Evolutionary conservation across 1,140 invertebrate genomes (phyloP), one percentile per base, ranked within the genome.

Genomic region (Maniola jurtina): DNA sequence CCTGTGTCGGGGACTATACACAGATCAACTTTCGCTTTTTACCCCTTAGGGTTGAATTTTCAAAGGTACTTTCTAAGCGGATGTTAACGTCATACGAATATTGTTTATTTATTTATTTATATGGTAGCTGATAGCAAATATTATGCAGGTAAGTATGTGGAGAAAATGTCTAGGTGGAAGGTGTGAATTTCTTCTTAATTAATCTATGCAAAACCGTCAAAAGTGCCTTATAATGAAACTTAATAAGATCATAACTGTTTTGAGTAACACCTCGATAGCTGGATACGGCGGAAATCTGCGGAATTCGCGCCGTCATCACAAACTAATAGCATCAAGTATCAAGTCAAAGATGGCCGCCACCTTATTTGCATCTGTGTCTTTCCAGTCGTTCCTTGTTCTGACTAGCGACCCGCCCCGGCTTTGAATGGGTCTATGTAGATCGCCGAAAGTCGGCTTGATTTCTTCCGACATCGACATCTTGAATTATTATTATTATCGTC

Each of bases 161-260:
- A 52, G 7, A 52, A 16, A 16, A 52, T 8, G 6, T 16, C 5
- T 52, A 52, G 42, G 13, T 25, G 45, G 11, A 13, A 13, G 11
- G 45, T 11, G 48, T 52, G 6, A 52, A 0, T 52, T 8, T 16
- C 15, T 15, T 52, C 16, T 25, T 52, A 52, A 52, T 52, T 52
- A 52, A 52, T 52, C 0, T 25, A 52, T 52, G 48, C 48, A 16
- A 35, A 61, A 11, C 5, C 5, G 13, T 61, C 15, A 61, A 61
- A 61, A 8, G n/a, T 61, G 60, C 60, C 50, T 36, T 35, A 61
- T 61, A 61, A 61, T 54, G 8, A 15, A 52, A 61, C 36, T 52
- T 61, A 52, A 61, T 52, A 52, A 40, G 60, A 61, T 35, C 33
- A 25, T 60, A 60, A 34, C 54, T 35, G 54, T 36, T 10, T 2